phyloP scores from a whole-genome alignment of 2,888 invertebrate genomes.

The Anagyrus pseudococci region DNA sequence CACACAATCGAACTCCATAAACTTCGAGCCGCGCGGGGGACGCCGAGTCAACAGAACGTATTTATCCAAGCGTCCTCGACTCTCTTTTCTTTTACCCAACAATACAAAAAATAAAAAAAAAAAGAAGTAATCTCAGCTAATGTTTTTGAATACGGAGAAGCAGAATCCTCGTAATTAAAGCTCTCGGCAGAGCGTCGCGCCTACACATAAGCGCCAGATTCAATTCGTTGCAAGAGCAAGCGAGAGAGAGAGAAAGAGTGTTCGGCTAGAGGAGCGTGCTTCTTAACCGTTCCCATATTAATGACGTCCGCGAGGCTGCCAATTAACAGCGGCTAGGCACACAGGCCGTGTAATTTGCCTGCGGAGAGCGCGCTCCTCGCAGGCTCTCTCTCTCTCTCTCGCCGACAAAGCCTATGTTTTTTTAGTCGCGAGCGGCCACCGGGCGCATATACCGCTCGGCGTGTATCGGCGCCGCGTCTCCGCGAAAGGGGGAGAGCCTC shows the following conservation, averaged over 20 bases:
- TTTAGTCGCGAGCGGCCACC: conserved; percentile 12
- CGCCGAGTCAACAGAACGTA: too few relatives aligned
- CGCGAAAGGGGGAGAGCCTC: conserved; percentile 1
- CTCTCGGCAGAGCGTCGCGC: too few relatives aligned
- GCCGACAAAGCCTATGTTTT: background rate
- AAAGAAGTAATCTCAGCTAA: too few relatives aligned
- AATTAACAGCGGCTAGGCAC: conserved; percentile 11
- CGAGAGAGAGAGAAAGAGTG: too few relatives aligned
- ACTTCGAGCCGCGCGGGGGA: background rate
- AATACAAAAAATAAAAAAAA: too few relatives aligned
- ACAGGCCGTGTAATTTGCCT: conserved; percentile 36
- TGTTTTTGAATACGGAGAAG: too few relatives aligned
- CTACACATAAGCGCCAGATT: too few relatives aligned
- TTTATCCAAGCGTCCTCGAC: background rate
- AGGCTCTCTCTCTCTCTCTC: too few relatives aligned
- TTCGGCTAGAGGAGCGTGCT: background rate
- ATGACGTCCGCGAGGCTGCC: conserved; percentile 30
- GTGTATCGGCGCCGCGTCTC: background rate
- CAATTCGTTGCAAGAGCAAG: too few relatives aligned
- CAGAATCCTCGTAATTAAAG: too few relatives aligned
- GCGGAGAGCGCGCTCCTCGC: conserved; percentile 3
- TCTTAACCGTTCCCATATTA: conserved; percentile 21
- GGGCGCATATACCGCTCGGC: conserved; percentile 3
- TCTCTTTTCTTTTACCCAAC: too few relatives aligned
- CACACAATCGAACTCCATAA: background rate